phyloP scores from a whole-genome alignment of 2,888 invertebrate species.

The Peribatodes rhomboidaria region DNA sequence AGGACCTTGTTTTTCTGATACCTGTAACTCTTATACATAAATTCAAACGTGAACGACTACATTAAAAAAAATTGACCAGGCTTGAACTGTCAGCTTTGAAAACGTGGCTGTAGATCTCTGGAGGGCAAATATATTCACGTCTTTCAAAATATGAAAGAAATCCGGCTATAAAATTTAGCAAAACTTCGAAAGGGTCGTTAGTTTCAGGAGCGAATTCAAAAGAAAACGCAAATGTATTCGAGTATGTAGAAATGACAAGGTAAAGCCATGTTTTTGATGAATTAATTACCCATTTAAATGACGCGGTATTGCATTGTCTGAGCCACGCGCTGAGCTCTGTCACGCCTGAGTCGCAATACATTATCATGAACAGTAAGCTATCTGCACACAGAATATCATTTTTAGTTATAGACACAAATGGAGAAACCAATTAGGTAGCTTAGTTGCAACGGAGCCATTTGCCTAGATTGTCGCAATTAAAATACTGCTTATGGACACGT shows the following conservation, averaged over 20 bases:
- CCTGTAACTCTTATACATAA: no score
- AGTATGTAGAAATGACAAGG: constrained; percentile 46
- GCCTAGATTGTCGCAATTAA: neutral
- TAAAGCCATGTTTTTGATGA: constrained; percentile 54
- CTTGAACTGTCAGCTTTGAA: neutral
- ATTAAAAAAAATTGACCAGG: neutral
- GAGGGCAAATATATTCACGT: constrained; percentile 11
- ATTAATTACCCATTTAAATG: constrained; percentile 60
- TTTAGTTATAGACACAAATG: no score
- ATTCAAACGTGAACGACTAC: no score
- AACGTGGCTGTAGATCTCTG: neutral
- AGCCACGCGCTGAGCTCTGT: constrained; percentile 38
- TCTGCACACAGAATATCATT: neutral
- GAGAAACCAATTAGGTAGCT: neutral
- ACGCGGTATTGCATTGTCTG: constrained; percentile 52
- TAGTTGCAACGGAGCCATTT: no score
- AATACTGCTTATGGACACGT: no score
- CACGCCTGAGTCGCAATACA: constrained; percentile 51
- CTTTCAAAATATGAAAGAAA: constrained; percentile 3
- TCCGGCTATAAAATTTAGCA: constrained; percentile 8
- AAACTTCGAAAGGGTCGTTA: neutral
- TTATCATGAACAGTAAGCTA: constrained; percentile 15
- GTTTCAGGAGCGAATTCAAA: constrained; percentile 29
- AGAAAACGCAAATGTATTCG: constrained; percentile 45
- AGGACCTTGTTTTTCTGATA: no score